These are phyloP conservation scores for Psammodynastes pulverulentus DNA, from an alignment of 2,113 vertebrate species.

Conservation along the genomic window DNA sequence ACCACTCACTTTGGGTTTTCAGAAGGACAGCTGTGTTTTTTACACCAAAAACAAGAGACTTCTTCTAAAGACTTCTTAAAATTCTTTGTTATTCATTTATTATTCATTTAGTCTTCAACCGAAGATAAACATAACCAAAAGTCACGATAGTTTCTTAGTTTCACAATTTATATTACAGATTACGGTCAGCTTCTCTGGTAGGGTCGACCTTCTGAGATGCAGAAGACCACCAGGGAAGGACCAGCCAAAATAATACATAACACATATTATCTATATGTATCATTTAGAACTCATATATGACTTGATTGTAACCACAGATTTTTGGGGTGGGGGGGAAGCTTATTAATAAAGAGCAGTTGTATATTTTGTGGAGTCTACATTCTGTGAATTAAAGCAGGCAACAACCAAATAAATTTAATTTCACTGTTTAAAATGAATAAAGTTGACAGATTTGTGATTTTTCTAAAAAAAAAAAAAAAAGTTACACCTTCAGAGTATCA, in stretches of 20 bases:
- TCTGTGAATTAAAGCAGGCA: slow-evolving; percentile 28
- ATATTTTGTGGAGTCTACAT: slow-evolving; percentile 45
- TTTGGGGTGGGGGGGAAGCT: slow-evolving; percentile 27
- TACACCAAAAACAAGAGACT: background rate
- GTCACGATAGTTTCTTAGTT: background rate
- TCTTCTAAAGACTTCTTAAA: background rate
- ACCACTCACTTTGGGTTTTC: background rate
- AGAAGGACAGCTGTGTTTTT: background rate
- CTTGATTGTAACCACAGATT: slow-evolving; percentile 24
- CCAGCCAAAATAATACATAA: background rate
- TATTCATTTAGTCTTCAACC: background rate
- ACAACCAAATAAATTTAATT: slow-evolving; percentile 56
- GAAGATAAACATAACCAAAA: background rate
- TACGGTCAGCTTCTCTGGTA: background rate
- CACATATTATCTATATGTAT: slow-evolving; percentile 2
- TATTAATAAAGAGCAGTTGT: background rate
- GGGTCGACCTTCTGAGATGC: background rate
- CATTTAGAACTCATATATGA: background rate
- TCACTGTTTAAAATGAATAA: background rate
- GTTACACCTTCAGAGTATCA: background rate
- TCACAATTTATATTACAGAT: background rate
- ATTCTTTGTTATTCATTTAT: background rate
- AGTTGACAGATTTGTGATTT: background rate
- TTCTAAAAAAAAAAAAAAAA: background rate
- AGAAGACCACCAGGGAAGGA: background rate